Evolutionary conservation across 2,888 invertebrate species (phyloP).

Genomic region (Tortricodes alternella): DNA sequence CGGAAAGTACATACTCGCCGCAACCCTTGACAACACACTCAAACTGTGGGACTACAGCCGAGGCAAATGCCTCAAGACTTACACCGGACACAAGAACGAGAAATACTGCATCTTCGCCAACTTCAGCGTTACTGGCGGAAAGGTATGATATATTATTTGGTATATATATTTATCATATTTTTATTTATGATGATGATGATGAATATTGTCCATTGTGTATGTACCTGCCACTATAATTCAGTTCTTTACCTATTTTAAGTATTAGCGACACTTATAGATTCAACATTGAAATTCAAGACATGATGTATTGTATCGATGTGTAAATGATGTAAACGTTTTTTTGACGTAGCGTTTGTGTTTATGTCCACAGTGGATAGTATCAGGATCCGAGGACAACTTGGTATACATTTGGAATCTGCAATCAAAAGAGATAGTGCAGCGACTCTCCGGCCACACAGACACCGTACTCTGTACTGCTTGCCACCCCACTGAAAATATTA

Average conservation of each 20-base stretch:
- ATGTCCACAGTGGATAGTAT: slow-evolving; percentile 96
- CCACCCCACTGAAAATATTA: slow-evolving; percentile 99
- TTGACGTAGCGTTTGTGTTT: not conserved
- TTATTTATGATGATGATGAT: not conserved
- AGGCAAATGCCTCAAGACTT: slow-evolving; percentile 99
- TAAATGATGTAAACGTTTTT: not conserved
- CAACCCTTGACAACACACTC: slow-evolving; percentile 98
- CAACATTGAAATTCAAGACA: too few species aligned
- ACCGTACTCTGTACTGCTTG: slow-evolving; percentile 98
- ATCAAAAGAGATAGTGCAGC: slow-evolving; percentile 99
- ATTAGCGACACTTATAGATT: too few species aligned
- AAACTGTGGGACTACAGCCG: slow-evolving; percentile 99
- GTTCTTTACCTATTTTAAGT: too few species aligned
- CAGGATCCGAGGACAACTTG: slow-evolving; percentile 99
- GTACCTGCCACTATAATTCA: too few species aligned
- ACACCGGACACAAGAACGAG: slow-evolving; percentile 99
- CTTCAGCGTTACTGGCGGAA: slow-evolving; percentile 99
- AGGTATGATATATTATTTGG: slow-evolving; percentile 82
- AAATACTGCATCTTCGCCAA: slow-evolving; percentile 99
- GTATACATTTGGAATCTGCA: slow-evolving; percentile 99
- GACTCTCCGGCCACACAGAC: slow-evolving; percentile 98
- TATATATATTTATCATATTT: not conserved
- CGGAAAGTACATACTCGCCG: slow-evolving; percentile 99
- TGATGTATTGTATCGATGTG: too few species aligned
- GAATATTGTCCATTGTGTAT: too few species aligned